Percentiles rank a stretch among this genome's conserved stretches.
phyloP scores from a whole-genome alignment of 2,113 vertebrate genomes.

The Tetraodon nigroviridis region DNA sequence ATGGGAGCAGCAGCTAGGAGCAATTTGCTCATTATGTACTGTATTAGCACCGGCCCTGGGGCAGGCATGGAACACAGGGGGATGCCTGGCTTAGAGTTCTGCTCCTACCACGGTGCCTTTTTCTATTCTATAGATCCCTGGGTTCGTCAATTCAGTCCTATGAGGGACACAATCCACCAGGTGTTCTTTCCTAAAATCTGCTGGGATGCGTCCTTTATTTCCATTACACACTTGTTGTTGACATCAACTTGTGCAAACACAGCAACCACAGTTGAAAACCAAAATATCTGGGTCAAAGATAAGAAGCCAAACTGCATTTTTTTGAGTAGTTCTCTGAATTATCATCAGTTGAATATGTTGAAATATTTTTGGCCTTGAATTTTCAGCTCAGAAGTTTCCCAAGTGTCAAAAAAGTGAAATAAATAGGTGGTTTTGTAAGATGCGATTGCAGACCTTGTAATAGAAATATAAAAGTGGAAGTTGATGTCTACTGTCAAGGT shows the following conservation, averaged over 20 bases:
- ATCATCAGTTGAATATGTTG: too few relatives aligned
- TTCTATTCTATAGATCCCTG: neutral
- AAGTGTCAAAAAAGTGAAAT: too few relatives aligned
- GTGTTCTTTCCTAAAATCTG: too few relatives aligned
- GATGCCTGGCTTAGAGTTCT: constrained; percentile 55
- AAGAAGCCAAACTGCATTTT: too few relatives aligned
- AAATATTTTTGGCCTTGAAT: too few relatives aligned
- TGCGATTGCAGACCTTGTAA: neutral
- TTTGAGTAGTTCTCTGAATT: too few relatives aligned
- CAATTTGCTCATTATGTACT: constrained; percentile 72
- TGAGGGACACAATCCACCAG: too few relatives aligned
- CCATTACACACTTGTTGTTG: constrained; percentile 15
- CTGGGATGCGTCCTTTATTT: constrained; percentile 8
- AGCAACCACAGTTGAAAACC: neutral
- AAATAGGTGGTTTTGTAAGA: too few relatives aligned
- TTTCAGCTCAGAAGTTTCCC: too few relatives aligned
- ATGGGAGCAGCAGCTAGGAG: constrained; percentile 73
- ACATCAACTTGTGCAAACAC: constrained; percentile 22
- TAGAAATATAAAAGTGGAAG: constrained; percentile 2
- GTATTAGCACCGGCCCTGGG: constrained; percentile 69
- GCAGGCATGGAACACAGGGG: constrained; percentile 67
- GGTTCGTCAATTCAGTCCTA: too few relatives aligned
- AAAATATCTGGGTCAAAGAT: too few relatives aligned
- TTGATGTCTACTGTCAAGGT: neutral
- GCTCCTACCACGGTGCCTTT: constrained; percentile 18